Base-by-base conservation (phyloP, 1,140 invertebrate species). In the Notospermus geniculatus region DNA sequence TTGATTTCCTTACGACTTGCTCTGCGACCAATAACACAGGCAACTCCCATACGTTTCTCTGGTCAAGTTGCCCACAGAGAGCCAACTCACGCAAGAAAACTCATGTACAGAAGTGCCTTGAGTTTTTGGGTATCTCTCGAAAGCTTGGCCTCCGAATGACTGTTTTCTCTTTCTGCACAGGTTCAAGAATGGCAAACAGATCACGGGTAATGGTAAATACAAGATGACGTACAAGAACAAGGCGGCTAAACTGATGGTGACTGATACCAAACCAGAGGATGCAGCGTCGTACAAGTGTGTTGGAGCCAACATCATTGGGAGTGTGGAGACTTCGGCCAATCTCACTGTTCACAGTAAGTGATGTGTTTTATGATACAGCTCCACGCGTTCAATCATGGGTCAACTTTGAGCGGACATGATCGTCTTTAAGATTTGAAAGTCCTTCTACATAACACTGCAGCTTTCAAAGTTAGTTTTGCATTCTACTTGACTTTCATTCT, bases 281-380 rank as follows among this genome's bases (percentile, higher is more conserved):
- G 88, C 88, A 72, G 97, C 95, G 29, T 91, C 95, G 76, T 98
- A 97, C 77, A 88, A 92, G 62, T 98, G 95, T 82, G 86, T 90
- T 65, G 91, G 95, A 13, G 87, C 88, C 59, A 78, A 90, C 15
- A 53, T 78, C 54, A 67, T 71, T 28, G 69, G 68, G 45, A 69
- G 74, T 29, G 68, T 70, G 15, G 71, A 76, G 60, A 72, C 71
- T 5, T 69, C 78, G 15, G 72, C 77, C 7, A 63, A 60, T 9
- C 64, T 79, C 23, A 72, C 56, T 27, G 73, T 80, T 52, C 71
- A 71, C 68, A 75, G 79, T 80, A 64, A 67, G 77, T 73, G n/a
- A 17, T 60, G 2, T 0, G 0, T 5, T 1, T 60, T 62, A 59
- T 27, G 28, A 17, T 41, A 52, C 2, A 32, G 53, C 2, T 36